Base-by-base conservation (phyloP, 2,888 invertebrate species). In the Metalampra italica region DNA sequence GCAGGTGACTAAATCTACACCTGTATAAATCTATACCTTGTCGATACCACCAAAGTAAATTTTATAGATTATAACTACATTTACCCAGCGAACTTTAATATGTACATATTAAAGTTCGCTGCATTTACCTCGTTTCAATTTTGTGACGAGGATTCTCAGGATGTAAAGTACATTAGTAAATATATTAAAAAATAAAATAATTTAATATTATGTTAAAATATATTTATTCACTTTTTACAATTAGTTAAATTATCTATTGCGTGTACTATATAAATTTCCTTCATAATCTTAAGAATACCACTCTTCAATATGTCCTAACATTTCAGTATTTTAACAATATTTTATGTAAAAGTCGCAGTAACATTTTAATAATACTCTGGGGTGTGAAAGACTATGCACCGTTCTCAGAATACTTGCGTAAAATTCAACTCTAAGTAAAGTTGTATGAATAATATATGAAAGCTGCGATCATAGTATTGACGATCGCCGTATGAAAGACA, bases 141-240 rank as follows among this genome's bases (percentile, higher is more conserved):
- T 22, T 22, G 22, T 5, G 22, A 22, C 22, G 22, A 22, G 22
- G 3, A 11, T 9, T 34, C 2, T 34, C 2, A 3, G 34, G 2
- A 9, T 34, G 34, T 11, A 34, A 9, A 34, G 3, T 11, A 34
- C n/a, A n/a, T n/a, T n/a, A n/a, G n/a, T n/a, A n/a, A n/a, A n/a
- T n/a, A n/a, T n/a, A n/a, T n/a, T 11, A 11, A 11, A 11, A 34
- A 34, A 9, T 14, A 39, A 39, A 39, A 39, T 15, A 9, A 14
- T 13, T 15, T 39, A 1, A 4, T 11, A 9, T 39, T 62, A 69
- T 78, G 82, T 84, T 85, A 83, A 83, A 82, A 81, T 83, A 78
- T 75, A 76, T 81, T 84, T 82, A 83, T 82, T 80, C 71, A 71
- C 75, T 79, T 80, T 83, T 79, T 84, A 83, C 83, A 84, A 78